These are phyloP conservation scores for Lophius americanus DNA, from an alignment of 2,797 vertebrate species.

Conservation along the genomic window DNA sequence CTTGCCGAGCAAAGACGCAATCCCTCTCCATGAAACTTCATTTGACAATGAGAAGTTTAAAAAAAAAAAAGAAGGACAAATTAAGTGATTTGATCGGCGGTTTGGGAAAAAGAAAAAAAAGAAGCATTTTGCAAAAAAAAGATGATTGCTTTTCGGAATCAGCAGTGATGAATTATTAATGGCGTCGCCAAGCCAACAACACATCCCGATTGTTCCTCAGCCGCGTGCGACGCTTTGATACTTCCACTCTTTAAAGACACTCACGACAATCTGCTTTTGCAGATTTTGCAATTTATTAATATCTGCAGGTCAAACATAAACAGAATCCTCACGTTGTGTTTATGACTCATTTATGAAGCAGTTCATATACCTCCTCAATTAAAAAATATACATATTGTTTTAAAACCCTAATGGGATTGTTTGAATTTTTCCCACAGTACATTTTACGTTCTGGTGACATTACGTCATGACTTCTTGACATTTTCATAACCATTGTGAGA, in stretches of 20 bases:
- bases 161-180: conserved; percentile 69
- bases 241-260: too few species aligned
- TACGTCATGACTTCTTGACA: too few species aligned
- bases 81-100: conserved; percentile 61
- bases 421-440: too few species aligned
- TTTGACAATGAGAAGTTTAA: conserved; percentile 65
- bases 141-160: conserved; percentile 63
- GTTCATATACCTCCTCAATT: conserved; percentile 37
- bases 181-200: conserved; percentile 21
- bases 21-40: conserved; percentile 64
- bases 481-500: too few species aligned
- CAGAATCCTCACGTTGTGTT: conserved; percentile 19
- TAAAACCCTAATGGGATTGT: too few species aligned
- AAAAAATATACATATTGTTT: too few species aligned
- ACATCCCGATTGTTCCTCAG: too few species aligned
- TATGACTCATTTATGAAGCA: conserved; percentile 45
- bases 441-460: too few species aligned
- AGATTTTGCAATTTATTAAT: too few species aligned
- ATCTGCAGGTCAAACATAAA: conserved; percentile 9
- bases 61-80: conserved; percentile 48
- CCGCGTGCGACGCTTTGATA: not conserved
- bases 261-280: conserved; percentile 9
- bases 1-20: conserved; percentile 49
- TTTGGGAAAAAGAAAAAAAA: not conserved
- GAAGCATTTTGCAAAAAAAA: conserved; percentile 25